These are phyloP conservation scores for Drosophila teissieri DNA, from an alignment of 1,140 invertebrate species.

Conservation along the genomic window DNA sequence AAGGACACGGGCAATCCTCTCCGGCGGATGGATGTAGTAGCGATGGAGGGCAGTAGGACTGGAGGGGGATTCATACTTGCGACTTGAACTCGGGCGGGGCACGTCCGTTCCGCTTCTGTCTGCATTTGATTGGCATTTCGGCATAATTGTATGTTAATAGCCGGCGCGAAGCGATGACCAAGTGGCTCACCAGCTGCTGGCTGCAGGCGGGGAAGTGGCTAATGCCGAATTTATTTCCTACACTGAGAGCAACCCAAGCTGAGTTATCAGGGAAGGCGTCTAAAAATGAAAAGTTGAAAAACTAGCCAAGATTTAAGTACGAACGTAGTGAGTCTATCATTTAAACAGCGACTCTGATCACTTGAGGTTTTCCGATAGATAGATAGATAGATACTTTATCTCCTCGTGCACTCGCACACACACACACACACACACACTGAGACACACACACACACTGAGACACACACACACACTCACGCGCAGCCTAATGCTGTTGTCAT, in stretches of 20 bases:
- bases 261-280: too few species aligned
- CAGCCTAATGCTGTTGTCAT: constrained; percentile 67
- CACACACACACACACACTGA: constrained; percentile 2
- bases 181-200: constrained; percentile 69
- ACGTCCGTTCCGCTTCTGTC: constrained; percentile 33
- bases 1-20: not conserved
- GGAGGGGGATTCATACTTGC: not conserved
- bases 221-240: constrained; percentile 64
- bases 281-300: too few species aligned
- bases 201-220: constrained; percentile 31
- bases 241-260: not conserved
- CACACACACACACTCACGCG: not conserved
- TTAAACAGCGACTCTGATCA: too few species aligned
- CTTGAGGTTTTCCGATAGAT: too few species aligned
- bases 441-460: constrained; percentile 4
- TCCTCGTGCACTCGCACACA: not conserved
- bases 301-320: too few species aligned
- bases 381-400: not conserved
- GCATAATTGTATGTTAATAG: constrained; percentile 81
- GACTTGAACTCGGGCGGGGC: not conserved
- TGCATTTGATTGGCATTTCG: constrained; percentile 72
- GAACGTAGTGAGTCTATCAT: too few species aligned
- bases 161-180: constrained; percentile 46
- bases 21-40: too few species aligned
- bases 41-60: not conserved